A percentile compares a stretch with the other conserved stretches of the same genome.
Evolutionary conservation across 1,140 invertebrate genomes (phyloP).

Genomic region (Orchesella cincta): DNA sequence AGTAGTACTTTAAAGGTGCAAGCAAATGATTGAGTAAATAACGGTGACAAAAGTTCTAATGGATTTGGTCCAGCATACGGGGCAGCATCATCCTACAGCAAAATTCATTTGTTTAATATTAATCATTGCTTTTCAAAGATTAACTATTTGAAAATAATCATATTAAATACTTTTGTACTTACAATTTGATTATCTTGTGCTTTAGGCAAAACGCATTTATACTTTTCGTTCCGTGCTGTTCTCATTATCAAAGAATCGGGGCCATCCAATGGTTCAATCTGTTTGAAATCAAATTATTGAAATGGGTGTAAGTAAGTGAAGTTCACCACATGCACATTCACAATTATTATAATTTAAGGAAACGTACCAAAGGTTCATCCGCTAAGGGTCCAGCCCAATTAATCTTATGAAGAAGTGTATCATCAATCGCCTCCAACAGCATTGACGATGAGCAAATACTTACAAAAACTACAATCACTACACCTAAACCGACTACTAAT

Average conservation of each 20-base stretch:
- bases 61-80: conserved; percentile 67
- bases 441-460: background rate
- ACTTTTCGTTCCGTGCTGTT: conserved; percentile 60
- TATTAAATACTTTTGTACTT: background rate
- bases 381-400: conserved; percentile 72
- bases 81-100: conserved; percentile 55
- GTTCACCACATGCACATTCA: too few relatives aligned
- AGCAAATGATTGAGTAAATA: conserved; percentile 67
- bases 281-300: conserved; percentile 36
- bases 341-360: too few relatives aligned
- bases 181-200: conserved; percentile 36
- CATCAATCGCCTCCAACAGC: conserved; percentile 74
- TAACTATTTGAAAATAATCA: too few relatives aligned
- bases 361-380: conserved; percentile 58
- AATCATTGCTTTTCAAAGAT: too few relatives aligned
- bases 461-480: too few relatives aligned
- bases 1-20: conserved; percentile 76
- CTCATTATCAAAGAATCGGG: conserved; percentile 57
- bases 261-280: conserved; percentile 51
- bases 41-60: conserved; percentile 71
- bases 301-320: too few relatives aligned
- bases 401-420: conserved; percentile 76
- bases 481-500: too few relatives aligned
- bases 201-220: conserved; percentile 68
- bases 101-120: too few relatives aligned